Evolutionary conservation across 2,797 vertebrate genomes (phyloP).

Genomic region (Rhynchotus rufescens): DNA sequence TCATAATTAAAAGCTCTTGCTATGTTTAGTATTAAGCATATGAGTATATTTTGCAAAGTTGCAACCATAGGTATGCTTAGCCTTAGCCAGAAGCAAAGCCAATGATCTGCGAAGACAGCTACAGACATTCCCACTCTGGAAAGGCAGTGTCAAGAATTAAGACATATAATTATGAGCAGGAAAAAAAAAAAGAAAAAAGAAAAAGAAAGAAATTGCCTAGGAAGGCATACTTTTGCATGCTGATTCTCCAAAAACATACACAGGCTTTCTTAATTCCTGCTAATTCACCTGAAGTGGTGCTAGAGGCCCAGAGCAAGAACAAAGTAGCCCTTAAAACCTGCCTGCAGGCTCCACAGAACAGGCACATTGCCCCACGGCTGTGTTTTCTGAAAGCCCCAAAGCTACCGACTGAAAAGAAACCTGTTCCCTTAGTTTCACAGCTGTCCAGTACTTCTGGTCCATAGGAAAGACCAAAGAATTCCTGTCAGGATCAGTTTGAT

Average conservation of each 20-base stretch:
- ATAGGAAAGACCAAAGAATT: background rate
- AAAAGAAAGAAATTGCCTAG: background rate
- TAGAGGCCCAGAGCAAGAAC: background rate
- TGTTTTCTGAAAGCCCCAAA: background rate
- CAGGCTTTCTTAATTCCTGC: background rate
- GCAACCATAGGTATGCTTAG: background rate
- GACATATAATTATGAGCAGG: background rate
- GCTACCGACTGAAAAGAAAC: background rate
- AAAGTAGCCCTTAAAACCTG: background rate
- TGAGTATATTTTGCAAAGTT: background rate
- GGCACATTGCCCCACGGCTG: background rate
- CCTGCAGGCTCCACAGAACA: background rate
- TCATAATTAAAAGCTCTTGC: slow-evolving; percentile 10
- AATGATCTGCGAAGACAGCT: background rate
- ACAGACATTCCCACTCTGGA: background rate
- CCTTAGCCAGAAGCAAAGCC: background rate
- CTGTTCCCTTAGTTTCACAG: background rate
- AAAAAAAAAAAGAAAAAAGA: background rate
- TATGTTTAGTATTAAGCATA: background rate
- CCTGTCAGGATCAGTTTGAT: background rate
- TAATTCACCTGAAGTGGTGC: background rate
- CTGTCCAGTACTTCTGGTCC: background rate
- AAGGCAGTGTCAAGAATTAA: background rate
- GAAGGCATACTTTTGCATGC: background rate
- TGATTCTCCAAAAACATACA: background rate